A percentile compares a stretch with the other conserved stretches of the same genome.
Conservation (phyloP, 2,797 vertebrate genomes). For the Alca torda region DNA sequence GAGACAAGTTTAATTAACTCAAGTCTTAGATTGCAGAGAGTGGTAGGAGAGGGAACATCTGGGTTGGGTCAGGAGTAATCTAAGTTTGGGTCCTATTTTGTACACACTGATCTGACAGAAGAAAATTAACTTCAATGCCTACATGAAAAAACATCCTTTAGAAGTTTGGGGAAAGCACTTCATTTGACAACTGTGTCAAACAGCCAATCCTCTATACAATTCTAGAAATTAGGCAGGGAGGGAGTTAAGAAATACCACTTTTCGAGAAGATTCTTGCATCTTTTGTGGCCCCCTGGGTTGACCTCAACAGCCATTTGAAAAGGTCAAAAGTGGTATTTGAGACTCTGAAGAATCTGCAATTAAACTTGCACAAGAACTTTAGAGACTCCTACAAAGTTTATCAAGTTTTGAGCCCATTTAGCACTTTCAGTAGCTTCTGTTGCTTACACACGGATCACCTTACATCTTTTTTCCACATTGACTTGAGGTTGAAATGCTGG, state of each 20-base stretch:
- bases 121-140: neutral
- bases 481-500: neutral
- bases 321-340: neutral
- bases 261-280: neutral
- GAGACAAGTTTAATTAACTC: slow-evolving; percentile 68
- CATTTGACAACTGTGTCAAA: neutral
- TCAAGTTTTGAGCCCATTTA: neutral
- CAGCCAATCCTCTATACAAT: neutral
- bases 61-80: slow-evolving; percentile 6
- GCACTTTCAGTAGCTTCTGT: neutral
- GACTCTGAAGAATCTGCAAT: neutral
- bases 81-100: neutral
- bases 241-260: neutral
- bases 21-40: slow-evolving; percentile 7
- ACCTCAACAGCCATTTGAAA: neutral
- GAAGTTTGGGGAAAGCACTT: neutral
- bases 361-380: neutral
- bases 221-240: neutral
- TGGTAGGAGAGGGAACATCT: neutral
- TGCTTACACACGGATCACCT: neutral
- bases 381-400: neutral
- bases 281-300: neutral
- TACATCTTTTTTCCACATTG: neutral
- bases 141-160: neutral
- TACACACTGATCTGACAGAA: neutral